A percentile compares a stretch with the other conserved stretches of the same genome.
phyloP scores from a whole-genome alignment of 2,888 invertebrate species.

The Megalurothrips usitatus region DNA sequence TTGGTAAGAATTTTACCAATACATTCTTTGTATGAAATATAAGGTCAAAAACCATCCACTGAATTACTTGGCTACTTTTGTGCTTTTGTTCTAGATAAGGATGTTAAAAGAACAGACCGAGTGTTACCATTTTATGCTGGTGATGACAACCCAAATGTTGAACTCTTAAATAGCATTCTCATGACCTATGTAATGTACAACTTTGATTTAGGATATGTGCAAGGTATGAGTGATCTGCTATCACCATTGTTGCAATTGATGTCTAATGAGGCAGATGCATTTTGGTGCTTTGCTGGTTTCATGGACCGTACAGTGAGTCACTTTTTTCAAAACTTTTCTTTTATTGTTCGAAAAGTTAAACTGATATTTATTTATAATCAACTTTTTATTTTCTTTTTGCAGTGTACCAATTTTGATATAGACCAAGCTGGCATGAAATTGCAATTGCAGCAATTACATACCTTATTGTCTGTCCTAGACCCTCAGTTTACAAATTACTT shows the following conservation, averaged over 20 bases:
- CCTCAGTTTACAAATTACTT: slow-evolving; percentile 83
- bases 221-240: slow-evolving; percentile 96
- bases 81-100: slow-evolving; percentile 67
- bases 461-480: slow-evolving; percentile 73
- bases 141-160: slow-evolving; percentile 84
- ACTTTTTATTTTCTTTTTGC: slow-evolving; percentile 35
- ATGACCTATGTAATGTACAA: slow-evolving; percentile 99
- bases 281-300: slow-evolving; percentile 98
- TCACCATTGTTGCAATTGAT: slow-evolving; percentile 86
- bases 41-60: slow-evolving; percentile 5
- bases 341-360: not conserved
- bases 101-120: slow-evolving; percentile 93
- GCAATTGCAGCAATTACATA: slow-evolving; percentile 80
- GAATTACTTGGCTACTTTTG: not conserved
- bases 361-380: slow-evolving; percentile 24
- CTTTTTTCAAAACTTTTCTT: not conserved
- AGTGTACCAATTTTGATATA: slow-evolving; percentile 90
- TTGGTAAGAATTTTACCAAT: slow-evolving; percentile 51
- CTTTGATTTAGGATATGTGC: slow-evolving; percentile 93
- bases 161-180: slow-evolving; percentile 80
- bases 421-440: slow-evolving; percentile 95
- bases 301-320: slow-evolving; percentile 87
- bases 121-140: slow-evolving; percentile 88
- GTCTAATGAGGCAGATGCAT: slow-evolving; percentile 91
- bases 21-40: too few species aligned